These are phyloP conservation scores for Heliocidaris erythrogramma DNA, from an alignment of 35 echinoderm and acorn worm genomes.

Conservation along the genomic window DNA sequence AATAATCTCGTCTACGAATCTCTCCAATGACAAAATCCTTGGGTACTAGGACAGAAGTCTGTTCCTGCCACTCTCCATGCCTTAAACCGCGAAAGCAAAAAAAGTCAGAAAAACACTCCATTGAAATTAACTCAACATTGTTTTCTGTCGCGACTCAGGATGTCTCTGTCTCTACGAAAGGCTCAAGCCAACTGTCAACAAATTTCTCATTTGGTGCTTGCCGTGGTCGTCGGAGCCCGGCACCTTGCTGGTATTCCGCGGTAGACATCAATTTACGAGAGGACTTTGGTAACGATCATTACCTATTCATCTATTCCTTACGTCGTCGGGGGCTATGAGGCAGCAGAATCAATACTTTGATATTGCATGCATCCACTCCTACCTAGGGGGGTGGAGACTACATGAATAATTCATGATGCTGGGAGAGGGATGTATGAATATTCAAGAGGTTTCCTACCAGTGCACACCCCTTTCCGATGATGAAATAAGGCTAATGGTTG, in stretches of 20 bases:
- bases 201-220: not conserved
- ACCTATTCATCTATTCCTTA: slow-evolving; percentile 31
- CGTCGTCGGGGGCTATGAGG: not conserved
- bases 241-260: not conserved
- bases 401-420: slow-evolving; percentile 35
- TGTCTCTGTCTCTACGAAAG: not conserved
- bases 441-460: not conserved
- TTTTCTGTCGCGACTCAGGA: not conserved
- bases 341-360: slow-evolving; percentile 2
- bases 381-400: slow-evolving; percentile 18
- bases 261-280: not conserved
- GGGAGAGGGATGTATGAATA: not conserved
- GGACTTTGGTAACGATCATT: not conserved
- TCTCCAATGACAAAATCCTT: not conserved
- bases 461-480: not conserved
- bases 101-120: slow-evolving; percentile 1
- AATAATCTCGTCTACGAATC: not conserved
- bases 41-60: not conserved
- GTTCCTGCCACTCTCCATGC: not conserved
- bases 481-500: not conserved
- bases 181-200: slow-evolving; percentile 2
- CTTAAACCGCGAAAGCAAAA: not conserved
- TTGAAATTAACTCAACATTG: slow-evolving; percentile 1
- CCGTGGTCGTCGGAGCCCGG: not conserved
- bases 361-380: not conserved